Conservation (phyloP, 1,140 invertebrate species). For the Meloidogyne chitwoodi region DNA sequence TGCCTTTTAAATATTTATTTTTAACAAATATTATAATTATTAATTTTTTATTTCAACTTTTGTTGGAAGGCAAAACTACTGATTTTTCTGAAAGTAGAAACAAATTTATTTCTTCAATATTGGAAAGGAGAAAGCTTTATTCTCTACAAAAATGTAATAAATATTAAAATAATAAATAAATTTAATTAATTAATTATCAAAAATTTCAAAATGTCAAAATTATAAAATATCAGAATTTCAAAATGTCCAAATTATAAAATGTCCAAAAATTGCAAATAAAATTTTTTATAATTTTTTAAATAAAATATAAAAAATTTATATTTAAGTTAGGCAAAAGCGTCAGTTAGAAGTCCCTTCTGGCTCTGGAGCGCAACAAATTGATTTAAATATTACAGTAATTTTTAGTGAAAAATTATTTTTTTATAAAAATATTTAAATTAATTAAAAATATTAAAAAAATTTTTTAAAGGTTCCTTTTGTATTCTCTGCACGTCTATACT, state of each 20-base stretch:
- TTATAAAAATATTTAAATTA: background rate
- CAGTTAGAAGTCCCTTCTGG: slow-evolving; percentile 24
- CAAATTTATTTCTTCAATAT: background rate
- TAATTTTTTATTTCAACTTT: background rate
- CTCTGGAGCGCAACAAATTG: slow-evolving; percentile 39
- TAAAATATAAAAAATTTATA: background rate
- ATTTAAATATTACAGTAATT: slow-evolving; percentile 49
- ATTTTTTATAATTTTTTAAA: background rate
- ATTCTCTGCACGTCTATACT: slow-evolving; percentile 52
- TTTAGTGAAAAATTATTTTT: background rate
- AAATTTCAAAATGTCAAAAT: too few species aligned
- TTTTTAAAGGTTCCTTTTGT: slow-evolving; percentile 41
- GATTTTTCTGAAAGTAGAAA: background rate
- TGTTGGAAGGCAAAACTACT: background rate
- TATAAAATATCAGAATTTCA: too few species aligned
- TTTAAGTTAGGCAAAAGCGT: slow-evolving; percentile 4
- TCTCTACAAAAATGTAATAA: background rate
- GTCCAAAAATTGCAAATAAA: too few species aligned
- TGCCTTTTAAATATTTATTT: background rate
- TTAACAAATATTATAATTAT: background rate
- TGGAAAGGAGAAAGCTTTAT: background rate
- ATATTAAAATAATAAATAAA: too few species aligned
- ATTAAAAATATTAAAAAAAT: too few species aligned
- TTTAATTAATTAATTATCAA: too few species aligned
- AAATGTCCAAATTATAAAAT: too few species aligned